Percentiles rank a stretch among this genome's conserved stretches.
These are phyloP conservation scores for Homarus americanus DNA, from an alignment of 1,140 invertebrate genomes.

Conservation along the genomic window DNA sequence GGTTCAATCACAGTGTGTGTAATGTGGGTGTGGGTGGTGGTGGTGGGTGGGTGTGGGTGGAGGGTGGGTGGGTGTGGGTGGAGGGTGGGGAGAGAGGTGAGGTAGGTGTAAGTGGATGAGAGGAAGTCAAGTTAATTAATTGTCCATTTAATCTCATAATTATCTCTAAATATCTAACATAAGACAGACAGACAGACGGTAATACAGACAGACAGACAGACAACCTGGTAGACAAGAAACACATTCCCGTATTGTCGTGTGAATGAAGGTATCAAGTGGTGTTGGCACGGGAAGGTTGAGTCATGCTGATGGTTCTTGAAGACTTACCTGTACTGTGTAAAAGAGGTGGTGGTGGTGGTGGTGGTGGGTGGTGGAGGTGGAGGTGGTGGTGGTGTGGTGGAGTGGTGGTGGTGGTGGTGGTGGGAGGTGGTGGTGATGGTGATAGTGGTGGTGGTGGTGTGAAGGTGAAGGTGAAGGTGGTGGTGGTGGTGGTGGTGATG, in stretches of 20 bases:
- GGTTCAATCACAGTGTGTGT: too few species aligned
- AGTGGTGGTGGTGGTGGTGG: background rate
- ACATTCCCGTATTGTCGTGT: background rate
- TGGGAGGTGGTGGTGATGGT: background rate
- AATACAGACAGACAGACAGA: conserved; percentile 14
- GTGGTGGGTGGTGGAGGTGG: too few species aligned
- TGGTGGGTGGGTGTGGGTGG: background rate
- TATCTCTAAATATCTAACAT: too few species aligned
- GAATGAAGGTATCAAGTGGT: background rate
- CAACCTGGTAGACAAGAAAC: background rate
- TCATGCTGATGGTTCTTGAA: too few species aligned
- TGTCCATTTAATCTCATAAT: too few species aligned
- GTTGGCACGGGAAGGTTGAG: too few species aligned
- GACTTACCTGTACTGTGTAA: background rate
- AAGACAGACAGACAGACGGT: conserved; percentile 8
- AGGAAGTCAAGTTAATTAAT: too few species aligned
- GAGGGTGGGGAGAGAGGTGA: background rate
- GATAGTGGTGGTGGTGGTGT: background rate
- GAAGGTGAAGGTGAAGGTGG: background rate
- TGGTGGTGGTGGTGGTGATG: background rate
- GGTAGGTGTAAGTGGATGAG: background rate
- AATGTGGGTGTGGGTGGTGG: background rate
- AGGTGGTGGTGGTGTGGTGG: background rate
- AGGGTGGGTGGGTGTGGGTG: background rate
- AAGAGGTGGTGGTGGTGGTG: background rate